phyloP scores from a whole-genome alignment of 2,888 invertebrate genomes.

The Aspidapion aeneum region DNA sequence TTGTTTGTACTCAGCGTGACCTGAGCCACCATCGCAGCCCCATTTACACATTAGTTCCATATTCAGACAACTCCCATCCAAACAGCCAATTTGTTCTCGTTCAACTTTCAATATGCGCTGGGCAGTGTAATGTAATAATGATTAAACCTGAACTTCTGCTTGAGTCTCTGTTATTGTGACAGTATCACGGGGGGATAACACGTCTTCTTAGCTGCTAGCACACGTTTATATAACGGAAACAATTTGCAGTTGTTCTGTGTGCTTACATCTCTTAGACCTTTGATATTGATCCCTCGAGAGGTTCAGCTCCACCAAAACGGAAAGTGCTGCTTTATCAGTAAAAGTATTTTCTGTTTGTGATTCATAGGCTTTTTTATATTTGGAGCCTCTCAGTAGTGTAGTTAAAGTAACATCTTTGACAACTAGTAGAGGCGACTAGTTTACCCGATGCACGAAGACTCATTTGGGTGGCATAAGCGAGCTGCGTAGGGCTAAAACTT shows the following conservation, averaged over 20 bases:
- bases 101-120: slow-evolving; percentile 8
- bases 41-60: slow-evolving; percentile 6
- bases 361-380: slow-evolving; percentile 8
- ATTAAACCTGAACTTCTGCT: slow-evolving; percentile 9
- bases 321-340: slow-evolving; percentile 10
- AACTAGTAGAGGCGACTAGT: neutral
- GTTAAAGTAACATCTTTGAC: slow-evolving; percentile 7
- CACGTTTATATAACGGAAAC: slow-evolving; percentile 7
- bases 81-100: slow-evolving; percentile 1
- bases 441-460: neutral
- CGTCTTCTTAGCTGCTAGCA: slow-evolving; percentile 8
- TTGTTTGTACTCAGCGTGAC: slow-evolving; percentile 5
- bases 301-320: slow-evolving; percentile 3
- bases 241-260: slow-evolving; percentile 2
- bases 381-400: slow-evolving; percentile 6
- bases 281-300: slow-evolving; percentile 6
- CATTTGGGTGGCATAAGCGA: neutral
- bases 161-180: slow-evolving; percentile 3
- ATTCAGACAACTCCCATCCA: neutral
- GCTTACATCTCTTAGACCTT: slow-evolving; percentile 2
- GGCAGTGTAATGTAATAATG: slow-evolving; percentile 8
- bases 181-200: slow-evolving; percentile 7
- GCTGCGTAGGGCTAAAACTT: neutral
- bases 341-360: slow-evolving; percentile 4
- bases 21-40: slow-evolving; percentile 5